Conservation (phyloP, 1,140 invertebrate genomes). For the Hycleus cichorii region DNA sequence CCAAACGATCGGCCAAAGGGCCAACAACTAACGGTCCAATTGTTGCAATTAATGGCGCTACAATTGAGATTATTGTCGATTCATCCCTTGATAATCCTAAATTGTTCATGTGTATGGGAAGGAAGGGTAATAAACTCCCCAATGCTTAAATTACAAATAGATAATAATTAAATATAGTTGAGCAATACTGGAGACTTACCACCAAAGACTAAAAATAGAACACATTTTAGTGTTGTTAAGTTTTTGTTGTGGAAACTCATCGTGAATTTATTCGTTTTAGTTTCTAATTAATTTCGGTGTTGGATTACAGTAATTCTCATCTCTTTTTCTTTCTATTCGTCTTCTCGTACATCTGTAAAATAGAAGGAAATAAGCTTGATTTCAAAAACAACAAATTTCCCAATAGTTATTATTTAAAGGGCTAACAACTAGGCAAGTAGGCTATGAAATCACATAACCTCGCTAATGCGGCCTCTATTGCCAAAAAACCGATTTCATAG, state of each 20-base stretch:
- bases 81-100: slow-evolving; percentile 63
- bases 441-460: no score
- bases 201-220: slow-evolving; percentile 49
- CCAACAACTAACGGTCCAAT: slow-evolving; percentile 59
- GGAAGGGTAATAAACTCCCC: slow-evolving; percentile 66
- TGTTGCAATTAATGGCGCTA: slow-evolving; percentile 63
- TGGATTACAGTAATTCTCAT: not conserved
- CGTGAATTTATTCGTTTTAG: not conserved
- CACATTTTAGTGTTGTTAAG: slow-evolving; percentile 47
- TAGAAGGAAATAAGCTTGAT: no score
- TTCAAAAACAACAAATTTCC: no score
- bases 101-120: slow-evolving; percentile 62
- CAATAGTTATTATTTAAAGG: no score
- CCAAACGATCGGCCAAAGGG: slow-evolving; percentile 60
- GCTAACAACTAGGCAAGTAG: no score
- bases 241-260: slow-evolving; percentile 33
- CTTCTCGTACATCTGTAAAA: not conserved
- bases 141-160: slow-evolving; percentile 47
- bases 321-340: slow-evolving; percentile 7
- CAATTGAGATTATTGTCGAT: slow-evolving; percentile 61
- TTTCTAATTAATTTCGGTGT: not conserved
- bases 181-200: slow-evolving; percentile 31
- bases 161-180: no score
- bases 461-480: no score
- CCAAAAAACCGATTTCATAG: no score